These are phyloP conservation scores for Vicugna pacos DNA, from an alignment of 2,113 vertebrate species.

Conservation along the genomic window DNA sequence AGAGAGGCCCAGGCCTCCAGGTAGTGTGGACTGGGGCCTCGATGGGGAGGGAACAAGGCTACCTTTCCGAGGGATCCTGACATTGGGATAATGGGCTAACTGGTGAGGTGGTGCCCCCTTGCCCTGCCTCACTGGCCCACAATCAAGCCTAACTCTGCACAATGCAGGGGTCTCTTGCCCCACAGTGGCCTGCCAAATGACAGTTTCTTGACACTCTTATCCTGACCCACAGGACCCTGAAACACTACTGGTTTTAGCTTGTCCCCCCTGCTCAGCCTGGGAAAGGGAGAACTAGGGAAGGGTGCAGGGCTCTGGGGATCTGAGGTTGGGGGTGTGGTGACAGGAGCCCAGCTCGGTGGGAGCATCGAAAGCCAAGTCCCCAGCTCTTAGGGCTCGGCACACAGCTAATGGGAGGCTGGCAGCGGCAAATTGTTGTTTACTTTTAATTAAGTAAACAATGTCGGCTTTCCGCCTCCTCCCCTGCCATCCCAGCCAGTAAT, in stretches of 20 bases:
- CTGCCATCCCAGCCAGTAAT: conserved; percentile 85
- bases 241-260: neutral
- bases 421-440: conserved; percentile 86
- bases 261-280: neutral
- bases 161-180: neutral
- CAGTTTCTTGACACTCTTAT: neutral
- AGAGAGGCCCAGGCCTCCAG: conserved; percentile 61
- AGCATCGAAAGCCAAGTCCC: conserved; percentile 48
- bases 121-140: neutral
- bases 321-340: neutral
- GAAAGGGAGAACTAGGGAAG: neutral
- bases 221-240: neutral
- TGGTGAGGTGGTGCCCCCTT: neutral
- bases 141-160: neutral
- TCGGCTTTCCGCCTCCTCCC: conserved; percentile 82
- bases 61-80: neutral
- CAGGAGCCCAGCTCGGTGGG: conserved; percentile 38
- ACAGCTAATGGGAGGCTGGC: conserved; percentile 84
- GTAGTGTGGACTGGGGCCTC: conserved; percentile 42
- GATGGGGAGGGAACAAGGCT: accelerated
- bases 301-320: neutral
- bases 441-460: conserved; percentile 87
- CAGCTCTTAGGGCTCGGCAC: conserved; percentile 63
- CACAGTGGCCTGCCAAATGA: neutral
- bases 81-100: neutral